Evolutionary conservation across 2,797 vertebrate species (phyloP), one percentile per base, ranked within the genome.

Genomic region (Danionella dracula): DNA sequence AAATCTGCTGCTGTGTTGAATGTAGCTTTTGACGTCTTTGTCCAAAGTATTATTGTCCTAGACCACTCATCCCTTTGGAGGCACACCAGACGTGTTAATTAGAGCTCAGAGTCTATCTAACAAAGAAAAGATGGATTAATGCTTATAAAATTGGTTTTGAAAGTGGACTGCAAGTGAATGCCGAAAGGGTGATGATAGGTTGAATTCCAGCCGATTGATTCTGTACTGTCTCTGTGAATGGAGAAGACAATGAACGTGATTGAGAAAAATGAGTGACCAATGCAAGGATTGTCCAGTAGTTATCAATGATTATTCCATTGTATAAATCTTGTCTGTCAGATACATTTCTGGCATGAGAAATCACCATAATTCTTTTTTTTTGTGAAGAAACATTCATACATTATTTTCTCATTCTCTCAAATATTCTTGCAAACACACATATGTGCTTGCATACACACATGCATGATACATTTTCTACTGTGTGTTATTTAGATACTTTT

Each of bases 11-110:
- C 38, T 17, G 13, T 51, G 12, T 19, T 56, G 29, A 62, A 66
- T 64, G 56, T 40, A 55, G 54, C 56, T 63, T 58, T 38, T 50
- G 29, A 53, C 31, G 19, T 23, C 13, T 46, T 35, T 58, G 50
- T 46, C 12, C 32, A 38, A 64, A 41, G 34, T 66, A 70, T 56
- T 66, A 70, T 74, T 70, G 67, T 70, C 62, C 57, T 70, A 61
- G 63, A 49, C 53, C 62, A 35, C 23, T 61, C 67, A 66, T 50
- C 67, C 62, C 63, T 70, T 44, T 37, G 35, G 56, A 42, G 58
- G 46, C 34, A 4, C 21, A 11, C 67, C 37, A 37, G 12, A 29
- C 32, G 31, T 44, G 49, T 37, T 70, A 70, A 74, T 74, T 74
- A 50, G 55, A 50, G 57, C 20, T 40, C 27, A 46, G 19, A 73